Conservation (phyloP, 1,140 invertebrate species). For the Tribolium castaneum region DNA sequence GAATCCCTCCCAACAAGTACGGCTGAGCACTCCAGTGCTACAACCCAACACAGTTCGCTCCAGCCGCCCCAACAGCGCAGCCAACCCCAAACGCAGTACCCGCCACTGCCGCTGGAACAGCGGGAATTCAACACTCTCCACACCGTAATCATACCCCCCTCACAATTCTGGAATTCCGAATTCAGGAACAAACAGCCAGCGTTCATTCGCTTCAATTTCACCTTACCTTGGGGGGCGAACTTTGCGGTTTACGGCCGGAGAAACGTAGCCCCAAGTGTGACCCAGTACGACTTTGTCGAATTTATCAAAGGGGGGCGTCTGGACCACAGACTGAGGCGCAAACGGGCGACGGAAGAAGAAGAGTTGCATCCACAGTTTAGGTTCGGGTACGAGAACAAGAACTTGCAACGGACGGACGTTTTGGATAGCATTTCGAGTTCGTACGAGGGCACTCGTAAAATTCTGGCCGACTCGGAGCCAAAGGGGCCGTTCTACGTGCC, state of each 20-base stretch:
- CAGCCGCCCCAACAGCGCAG: conserved; percentile 70
- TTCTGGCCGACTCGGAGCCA: conserved; percentile 63
- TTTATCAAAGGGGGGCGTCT: conserved; percentile 86
- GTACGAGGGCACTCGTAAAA: conserved; percentile 64
- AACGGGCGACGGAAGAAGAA: conserved; percentile 64
- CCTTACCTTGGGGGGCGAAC: conserved; percentile 89
- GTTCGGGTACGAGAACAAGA: conserved; percentile 52
- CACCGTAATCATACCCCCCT: conserved; percentile 83
- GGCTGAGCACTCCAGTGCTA: conserved; percentile 72
- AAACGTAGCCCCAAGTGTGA: conserved; percentile 92
- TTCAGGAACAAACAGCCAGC: conserved; percentile 89
- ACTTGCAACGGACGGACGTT: conserved; percentile 60
- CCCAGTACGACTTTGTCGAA: conserved; percentile 95
- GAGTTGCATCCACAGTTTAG: conserved; percentile 48
- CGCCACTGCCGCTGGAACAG: conserved; percentile 81
- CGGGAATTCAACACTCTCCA: conserved; percentile 85
- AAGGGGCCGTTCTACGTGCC: conserved; percentile 59
- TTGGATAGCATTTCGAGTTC: conserved; percentile 68
- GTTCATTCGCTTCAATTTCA: conserved; percentile 90
- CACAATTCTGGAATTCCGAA: conserved; percentile 92
- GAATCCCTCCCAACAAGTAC: conserved; percentile 78
- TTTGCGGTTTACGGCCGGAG: conserved; percentile 93
- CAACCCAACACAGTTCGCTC: conserved; percentile 61
- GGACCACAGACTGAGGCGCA: conserved; percentile 77
- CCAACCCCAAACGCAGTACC: conserved; percentile 77